Evolutionary conservation across 2,113 vertebrate species (phyloP), one percentile per base, ranked within the genome.

Genomic region (Gasterosteus nipponicus): DNA sequence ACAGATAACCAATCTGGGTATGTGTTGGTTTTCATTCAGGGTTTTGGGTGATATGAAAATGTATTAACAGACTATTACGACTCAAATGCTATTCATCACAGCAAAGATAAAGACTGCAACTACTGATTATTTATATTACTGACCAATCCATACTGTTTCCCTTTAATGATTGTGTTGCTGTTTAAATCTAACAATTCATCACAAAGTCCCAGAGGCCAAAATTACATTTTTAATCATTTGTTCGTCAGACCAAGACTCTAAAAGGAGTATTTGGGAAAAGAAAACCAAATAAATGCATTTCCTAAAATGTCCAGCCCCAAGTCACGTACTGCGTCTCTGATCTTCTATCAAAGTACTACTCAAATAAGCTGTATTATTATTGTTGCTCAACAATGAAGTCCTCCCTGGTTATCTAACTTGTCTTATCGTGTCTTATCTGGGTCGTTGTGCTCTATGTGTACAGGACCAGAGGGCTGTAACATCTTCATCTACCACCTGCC

Each of bases 401-500:
- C 41, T 33, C 18, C 10, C 35, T n/a, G n/a, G 9, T 49, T 6
- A 12, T 11, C 49, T 44, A 22, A 56, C n/a, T 18, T 49, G 59
- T 78, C 49, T 9, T 15, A n/a, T 76, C 60, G 56, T 61, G 26
- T 71, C 61, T 8, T 1, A 10, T 47, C 44, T 81, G 7, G 51
- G 19, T 71, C 22, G 10, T 41, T 18, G 5, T 51, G 35, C 78
- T 69, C 44, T 74, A 22, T 82, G 31, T n/a, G 39, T 56, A 0
- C 92, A 98, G 97, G 97, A 88, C 97, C 97, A 3, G 97, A 98
- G 44, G 97, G 97, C 82, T 98, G 97, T 85, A 98, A 98, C 94
- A 98, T 98, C 94, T 98, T 98, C 93, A 98, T 98, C 93, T 98
- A 99, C 94, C 97, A 99, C 94, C 95, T 99, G 95, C 97, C 97